Evolutionary conservation across 1,140 invertebrate species (phyloP).

Genomic region (Danaus melanippus): DNA sequence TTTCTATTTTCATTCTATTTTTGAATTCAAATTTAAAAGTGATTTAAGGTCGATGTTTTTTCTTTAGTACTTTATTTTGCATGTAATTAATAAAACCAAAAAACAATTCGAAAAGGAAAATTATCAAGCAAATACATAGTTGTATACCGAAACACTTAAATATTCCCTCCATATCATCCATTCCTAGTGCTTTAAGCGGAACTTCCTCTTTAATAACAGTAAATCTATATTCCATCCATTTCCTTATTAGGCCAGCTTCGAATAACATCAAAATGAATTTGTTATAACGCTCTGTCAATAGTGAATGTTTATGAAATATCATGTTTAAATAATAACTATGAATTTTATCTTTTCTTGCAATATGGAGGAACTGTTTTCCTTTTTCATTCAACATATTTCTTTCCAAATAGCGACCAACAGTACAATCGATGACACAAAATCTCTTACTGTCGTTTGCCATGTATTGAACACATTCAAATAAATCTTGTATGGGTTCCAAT

Average conservation of each 20-base stretch:
- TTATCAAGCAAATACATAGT: conserved; percentile 25
- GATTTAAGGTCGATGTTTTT: not conserved
- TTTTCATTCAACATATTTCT: conserved; percentile 51
- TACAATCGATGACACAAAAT: conserved; percentile 63
- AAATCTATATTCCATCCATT: conserved; percentile 33
- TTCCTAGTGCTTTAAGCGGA: conserved; percentile 23
- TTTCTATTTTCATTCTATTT: not conserved
- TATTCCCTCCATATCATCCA: conserved; percentile 36
- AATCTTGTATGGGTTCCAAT: conserved; percentile 37
- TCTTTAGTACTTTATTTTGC: conserved; percentile 6
- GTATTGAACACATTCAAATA: conserved; percentile 46
- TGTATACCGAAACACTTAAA: conserved; percentile 40
- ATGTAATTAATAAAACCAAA: conserved; percentile 11
- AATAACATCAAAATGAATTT: conserved; percentile 45
- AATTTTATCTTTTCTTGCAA: conserved; percentile 50
- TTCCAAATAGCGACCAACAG: conserved; percentile 50
- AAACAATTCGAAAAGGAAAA: conserved; percentile 45
- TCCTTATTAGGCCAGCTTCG: conserved; percentile 27
- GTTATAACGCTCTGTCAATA: conserved; percentile 40
- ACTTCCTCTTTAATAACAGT: conserved; percentile 26
- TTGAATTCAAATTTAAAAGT: not conserved
- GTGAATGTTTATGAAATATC: conserved; percentile 44
- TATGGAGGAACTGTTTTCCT: conserved; percentile 58
- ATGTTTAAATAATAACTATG: conserved; percentile 61
- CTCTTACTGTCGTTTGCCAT: conserved; percentile 45